These are phyloP conservation scores for Lepidocyrtoides sp. DNA, from an alignment of 2,888 invertebrate species.

Conservation along the genomic window DNA sequence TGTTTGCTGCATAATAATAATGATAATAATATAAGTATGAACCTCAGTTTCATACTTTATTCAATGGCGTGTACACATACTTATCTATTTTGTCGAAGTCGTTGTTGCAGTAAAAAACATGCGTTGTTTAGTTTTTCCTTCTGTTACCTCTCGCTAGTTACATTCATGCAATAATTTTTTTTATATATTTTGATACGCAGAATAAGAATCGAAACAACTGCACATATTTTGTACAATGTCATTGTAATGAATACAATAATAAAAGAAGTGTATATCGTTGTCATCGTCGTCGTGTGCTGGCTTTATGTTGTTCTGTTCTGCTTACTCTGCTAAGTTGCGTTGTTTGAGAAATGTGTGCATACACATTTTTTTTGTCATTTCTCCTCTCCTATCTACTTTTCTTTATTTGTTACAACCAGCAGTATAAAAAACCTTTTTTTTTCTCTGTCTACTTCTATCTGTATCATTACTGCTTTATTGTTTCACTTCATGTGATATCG, in stretches of 20 bases:
- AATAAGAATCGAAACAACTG: conserved; percentile 4
- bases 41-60: too few species aligned
- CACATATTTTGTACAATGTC: conserved; percentile 37
- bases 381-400: conserved; percentile 8
- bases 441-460: conserved; percentile 56
- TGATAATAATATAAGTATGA: conserved; percentile 49
- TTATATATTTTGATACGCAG: conserved; percentile 26
- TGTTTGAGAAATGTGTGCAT: not conserved
- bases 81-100: not conserved
- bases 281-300: conserved; percentile 47
- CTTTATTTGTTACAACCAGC: conserved; percentile 52
- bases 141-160: not conserved
- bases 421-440: conserved; percentile 42
- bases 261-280: not conserved
- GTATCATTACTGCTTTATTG: conserved; percentile 79
- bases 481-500: conserved; percentile 80
- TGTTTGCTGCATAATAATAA: conserved; percentile 58
- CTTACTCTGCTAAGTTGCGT: not conserved
- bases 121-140: not conserved
- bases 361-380: conserved; percentile 49
- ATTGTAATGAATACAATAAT: conserved; percentile 38
- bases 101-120: not conserved
- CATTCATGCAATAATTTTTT: conserved; percentile 53
- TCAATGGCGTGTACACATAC: not conserved
- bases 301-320: conserved; percentile 10